Evolutionary conservation across 2,888 invertebrate species (phyloP).

Genomic region (Ceramica pisi): DNA sequence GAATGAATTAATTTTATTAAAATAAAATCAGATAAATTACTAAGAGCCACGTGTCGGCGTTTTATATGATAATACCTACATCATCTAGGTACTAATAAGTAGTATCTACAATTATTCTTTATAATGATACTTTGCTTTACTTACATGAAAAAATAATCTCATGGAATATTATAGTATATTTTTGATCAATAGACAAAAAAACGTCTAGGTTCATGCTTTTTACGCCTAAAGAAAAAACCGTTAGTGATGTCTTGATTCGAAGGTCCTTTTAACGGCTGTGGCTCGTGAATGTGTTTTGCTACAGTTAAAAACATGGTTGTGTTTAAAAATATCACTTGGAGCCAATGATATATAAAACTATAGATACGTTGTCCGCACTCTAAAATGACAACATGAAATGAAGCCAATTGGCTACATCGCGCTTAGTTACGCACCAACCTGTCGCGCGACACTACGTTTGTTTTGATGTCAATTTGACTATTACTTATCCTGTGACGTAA

Average conservation of each 20-base stretch:
- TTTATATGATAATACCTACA: not conserved
- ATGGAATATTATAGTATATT: not conserved
- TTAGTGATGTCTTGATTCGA: slow-evolving; percentile 1
- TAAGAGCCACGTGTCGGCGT: slow-evolving; percentile 20
- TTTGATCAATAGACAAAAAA: slow-evolving; percentile 14
- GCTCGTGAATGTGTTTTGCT: slow-evolving; percentile 2
- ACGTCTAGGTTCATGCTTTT: not conserved
- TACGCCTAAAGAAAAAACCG: not conserved
- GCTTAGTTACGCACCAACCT: no score
- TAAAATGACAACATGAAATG: no score
- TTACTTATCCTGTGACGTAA: no score
- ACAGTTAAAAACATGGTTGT: not conserved
- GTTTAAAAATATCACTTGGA: no score
- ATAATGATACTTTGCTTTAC: not conserved
- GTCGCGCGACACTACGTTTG: no score
- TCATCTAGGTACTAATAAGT: not conserved
- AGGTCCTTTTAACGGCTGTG: slow-evolving; percentile 35
- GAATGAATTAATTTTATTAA: slow-evolving; percentile 6
- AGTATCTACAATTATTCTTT: not conserved
- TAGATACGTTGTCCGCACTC: no score
- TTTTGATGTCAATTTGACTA: no score
- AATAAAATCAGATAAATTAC: not conserved
- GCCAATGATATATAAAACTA: no score
- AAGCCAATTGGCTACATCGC: no score
- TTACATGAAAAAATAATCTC: not conserved